Evolutionary conservation across 2,888 invertebrate species (phyloP).

Genomic region (Heliconius cydno): DNA sequence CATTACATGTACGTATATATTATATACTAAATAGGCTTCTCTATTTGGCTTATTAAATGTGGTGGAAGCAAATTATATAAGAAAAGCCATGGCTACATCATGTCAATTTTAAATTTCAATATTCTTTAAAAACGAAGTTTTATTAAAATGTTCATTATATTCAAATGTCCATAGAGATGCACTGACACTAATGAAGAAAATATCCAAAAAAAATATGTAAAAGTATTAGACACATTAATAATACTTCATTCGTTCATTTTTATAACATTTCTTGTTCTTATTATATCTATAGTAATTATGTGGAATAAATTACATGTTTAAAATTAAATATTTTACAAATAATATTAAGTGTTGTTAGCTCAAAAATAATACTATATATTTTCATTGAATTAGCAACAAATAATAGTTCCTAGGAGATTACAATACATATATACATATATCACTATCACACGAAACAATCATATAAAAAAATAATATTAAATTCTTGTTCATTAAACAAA

Average conservation of each 20-base stretch:
- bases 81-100: constrained; percentile 20
- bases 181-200: no score
- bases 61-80: constrained; percentile 33
- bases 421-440: background rate
- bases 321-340: background rate
- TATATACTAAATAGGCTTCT: constrained; percentile 32
- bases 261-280: background rate
- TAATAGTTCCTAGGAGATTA: background rate
- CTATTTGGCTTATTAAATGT: constrained; percentile 23
- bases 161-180: background rate
- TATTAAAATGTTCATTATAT: background rate
- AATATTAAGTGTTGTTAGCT: background rate
- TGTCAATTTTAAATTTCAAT: background rate
- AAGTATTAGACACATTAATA: background rate
- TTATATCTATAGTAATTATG: background rate
- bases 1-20: constrained; percentile 52
- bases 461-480: background rate
- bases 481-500: background rate
- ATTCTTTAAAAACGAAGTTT: background rate
- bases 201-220: background rate
- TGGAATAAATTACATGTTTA: background rate
- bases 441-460: background rate
- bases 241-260: background rate
- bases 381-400: background rate
- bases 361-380: background rate